Base-by-base conservation (phyloP, 2,113 vertebrate genomes). In the Oryzias melastigma region DNA sequence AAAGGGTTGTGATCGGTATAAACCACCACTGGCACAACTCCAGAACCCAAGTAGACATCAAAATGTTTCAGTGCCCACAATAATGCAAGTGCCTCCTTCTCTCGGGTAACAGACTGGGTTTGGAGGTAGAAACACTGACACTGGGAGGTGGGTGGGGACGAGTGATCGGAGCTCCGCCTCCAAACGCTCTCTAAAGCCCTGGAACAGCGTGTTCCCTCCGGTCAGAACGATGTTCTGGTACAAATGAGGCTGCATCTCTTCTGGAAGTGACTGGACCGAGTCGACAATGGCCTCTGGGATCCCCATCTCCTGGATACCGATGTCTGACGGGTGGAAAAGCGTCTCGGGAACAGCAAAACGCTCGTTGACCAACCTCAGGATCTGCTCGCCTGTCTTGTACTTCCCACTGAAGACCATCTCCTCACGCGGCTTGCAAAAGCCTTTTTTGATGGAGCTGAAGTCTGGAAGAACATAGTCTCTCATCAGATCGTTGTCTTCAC, bases 231-330 rank as follows among this genome's bases (percentile, higher is more conserved):
- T 96, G 89, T 98, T 99, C 90, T 95, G 95, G 82, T 94, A 99
- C 90, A 98, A 95, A 87, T 98, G 97, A 10, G 97, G 94, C 80
- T 98, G 97, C 97, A 99, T 98, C 83, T 99, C 97, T 92, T 96
- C 93, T 22, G 97, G 96, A 86, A 98, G 92, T 18, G 94, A 95
- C 77, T 93, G 92, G 81, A 99, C 93, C 14, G 97, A 95, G 89
- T 94, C 82, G 62, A 96, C 94, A 65, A 98, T 91, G 66, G 97
- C 93, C 89, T 99, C 97, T n/a, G 95, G 96, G 80, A 98, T 93
- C 20, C 97, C 97, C 94, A 95, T 98, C 90, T 99, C 97, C 90
- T 97, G 96, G 85, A 99, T 94, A 40, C 97, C 97, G 71, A 99
- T 98, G 81, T 99, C 97, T 0, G 95, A 95, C 27, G 97, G 96